Evolutionary conservation across 2,113 vertebrate species (phyloP), one percentile per base, ranked within the genome.

Genomic region (Solea solea): DNA sequence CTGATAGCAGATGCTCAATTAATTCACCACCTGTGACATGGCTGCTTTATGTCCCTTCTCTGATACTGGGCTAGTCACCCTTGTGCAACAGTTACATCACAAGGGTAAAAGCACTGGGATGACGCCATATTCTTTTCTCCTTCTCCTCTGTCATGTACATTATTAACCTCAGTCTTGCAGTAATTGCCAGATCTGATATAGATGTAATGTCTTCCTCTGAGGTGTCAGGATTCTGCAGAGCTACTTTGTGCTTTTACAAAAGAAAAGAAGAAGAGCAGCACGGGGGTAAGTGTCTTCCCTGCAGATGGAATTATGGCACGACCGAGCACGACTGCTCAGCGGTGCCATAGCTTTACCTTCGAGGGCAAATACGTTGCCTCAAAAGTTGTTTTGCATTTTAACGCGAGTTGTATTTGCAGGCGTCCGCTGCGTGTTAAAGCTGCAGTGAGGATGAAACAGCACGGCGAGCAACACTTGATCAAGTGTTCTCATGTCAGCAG

Each of bases 151-250:
- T 73, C 64, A 75, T 64, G 69, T 60, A 77, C 62, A 54, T 51
- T 66, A 74, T 71, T 72, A 67, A 78, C 71, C 67, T 70, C 11
- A 67, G 59, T 25, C 46, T 49, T 40, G 11, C 53, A 27, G 70
- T 73, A 70, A 76, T 65, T 64, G 59, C 60, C 16, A 15, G 50
- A 82, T 72, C 75, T 77, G 39, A 83, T 73, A 76, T 64, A 53
- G 82, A 86, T 80, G 72, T 80, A 57, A 85, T 75, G 65, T 81
- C 55, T 53, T 64, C 72, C 58, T 80, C 55, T 15, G 70, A 83
- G 60, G 49, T 80, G 80, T 70, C 72, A 55, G 56, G 53, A 64
- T 50, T 80, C 48, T 55, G 49, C 59, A 11, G 53, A 74, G 42
- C 28, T 65, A 45, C 60, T 68, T 73, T 61, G 50, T 14, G 27